Percentiles rank a stretch among this genome's conserved stretches.
Conservation (phyloP, 1,140 invertebrate species). For the Periplaneta americana region DNA sequence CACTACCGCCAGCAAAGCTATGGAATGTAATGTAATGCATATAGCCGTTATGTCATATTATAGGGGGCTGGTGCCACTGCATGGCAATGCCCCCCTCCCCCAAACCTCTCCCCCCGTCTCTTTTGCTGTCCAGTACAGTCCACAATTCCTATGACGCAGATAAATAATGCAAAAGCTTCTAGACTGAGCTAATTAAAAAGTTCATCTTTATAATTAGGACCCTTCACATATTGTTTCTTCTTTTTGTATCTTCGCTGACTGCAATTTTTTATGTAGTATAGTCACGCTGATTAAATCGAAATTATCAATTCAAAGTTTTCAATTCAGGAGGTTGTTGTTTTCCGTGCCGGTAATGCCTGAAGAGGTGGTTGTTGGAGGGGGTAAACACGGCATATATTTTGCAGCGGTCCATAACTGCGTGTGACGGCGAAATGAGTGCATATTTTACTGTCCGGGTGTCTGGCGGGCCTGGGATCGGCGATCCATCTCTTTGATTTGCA, state of each 20-base stretch:
- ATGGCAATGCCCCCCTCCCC: background rate
- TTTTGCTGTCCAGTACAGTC: background rate
- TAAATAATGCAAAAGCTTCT: conserved; percentile 3
- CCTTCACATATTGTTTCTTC: background rate
- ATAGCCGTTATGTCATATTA: conserved; percentile 19
- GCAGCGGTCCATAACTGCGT: background rate
- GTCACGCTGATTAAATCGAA: background rate
- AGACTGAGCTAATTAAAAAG: conserved; percentile 5
- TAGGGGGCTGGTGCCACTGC: background rate
- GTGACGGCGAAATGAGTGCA: conserved; percentile 1
- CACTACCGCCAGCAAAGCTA: conserved; percentile 7
- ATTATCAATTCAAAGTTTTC: background rate
- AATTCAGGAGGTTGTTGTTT: background rate
- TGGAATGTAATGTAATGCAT: conserved; percentile 18
- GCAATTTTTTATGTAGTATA: background rate
- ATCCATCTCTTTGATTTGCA: conserved; percentile 13
- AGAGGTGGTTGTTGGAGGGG: background rate
- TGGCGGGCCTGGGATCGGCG: background rate
- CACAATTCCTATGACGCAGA: conserved; percentile 1
- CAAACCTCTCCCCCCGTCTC: background rate
- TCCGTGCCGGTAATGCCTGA: background rate
- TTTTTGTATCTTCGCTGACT: background rate
- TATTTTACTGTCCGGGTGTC: conserved; percentile 1
- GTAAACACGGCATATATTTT: background rate
- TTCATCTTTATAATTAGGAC: conserved; percentile 8